Evolutionary conservation across 2,888 invertebrate species (phyloP).

Genomic region (Hirtodrosophila trivittata): DNA sequence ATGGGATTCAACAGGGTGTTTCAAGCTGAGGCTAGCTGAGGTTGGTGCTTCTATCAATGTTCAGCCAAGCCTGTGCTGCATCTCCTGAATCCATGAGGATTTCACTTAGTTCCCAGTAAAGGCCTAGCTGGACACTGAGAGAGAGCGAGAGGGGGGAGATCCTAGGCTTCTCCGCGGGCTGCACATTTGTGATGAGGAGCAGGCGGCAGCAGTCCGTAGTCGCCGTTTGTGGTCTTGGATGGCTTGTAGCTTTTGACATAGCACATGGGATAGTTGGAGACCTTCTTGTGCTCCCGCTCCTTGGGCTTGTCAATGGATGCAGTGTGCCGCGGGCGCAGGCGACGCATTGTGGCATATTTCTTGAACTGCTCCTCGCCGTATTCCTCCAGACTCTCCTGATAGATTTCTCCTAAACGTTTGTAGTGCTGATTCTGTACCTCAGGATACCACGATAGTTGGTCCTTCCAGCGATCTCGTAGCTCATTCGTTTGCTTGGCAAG

Average conservation of each 20-base stretch:
- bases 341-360: conserved; percentile 26
- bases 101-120: too few species aligned
- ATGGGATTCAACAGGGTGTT: too few species aligned
- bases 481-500: conserved; percentile 3
- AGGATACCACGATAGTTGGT: conserved; percentile 39
- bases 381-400: conserved; percentile 30
- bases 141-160: too few species aligned
- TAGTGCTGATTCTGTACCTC: conserved; percentile 20
- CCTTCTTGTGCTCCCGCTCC: background rate
- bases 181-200: conserved; percentile 28
- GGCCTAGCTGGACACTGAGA: too few species aligned
- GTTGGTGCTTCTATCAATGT: too few species aligned
- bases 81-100: too few species aligned
- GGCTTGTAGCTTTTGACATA: conserved; percentile 22
- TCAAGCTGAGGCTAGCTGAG: too few species aligned
- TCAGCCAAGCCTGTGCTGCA: too few species aligned
- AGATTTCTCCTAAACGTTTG: conserved; percentile 24
- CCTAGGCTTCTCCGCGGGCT: background rate
- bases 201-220: conserved; percentile 44
- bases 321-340: conserved; percentile 2
- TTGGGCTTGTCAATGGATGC: background rate
- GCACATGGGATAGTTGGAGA: conserved; percentile 23
- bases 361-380: conserved; percentile 40
- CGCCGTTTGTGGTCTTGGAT: conserved; percentile 45
- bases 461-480: conserved; percentile 24